These are phyloP conservation scores for Theropithecus gelada DNA, from an alignment of 2,113 vertebrate genomes.

Conservation along the genomic window DNA sequence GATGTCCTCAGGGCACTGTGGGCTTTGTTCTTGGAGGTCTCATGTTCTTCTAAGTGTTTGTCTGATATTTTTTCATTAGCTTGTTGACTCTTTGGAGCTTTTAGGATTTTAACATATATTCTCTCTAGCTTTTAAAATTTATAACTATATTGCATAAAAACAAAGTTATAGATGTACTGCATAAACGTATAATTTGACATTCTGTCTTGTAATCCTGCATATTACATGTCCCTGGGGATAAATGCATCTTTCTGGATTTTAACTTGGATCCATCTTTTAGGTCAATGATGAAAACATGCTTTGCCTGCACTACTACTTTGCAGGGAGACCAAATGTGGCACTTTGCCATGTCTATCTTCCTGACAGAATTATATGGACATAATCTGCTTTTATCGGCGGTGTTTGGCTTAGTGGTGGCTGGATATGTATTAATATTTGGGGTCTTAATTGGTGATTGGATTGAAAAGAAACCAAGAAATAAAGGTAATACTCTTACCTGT, in stretches of 20 bases:
- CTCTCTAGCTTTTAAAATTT: background rate
- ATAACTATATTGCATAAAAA: background rate
- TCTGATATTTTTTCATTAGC: background rate
- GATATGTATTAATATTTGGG: constrained; percentile 86
- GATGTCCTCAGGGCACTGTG: background rate
- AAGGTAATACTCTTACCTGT: constrained; percentile 77
- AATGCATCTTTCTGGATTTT: constrained; percentile 37
- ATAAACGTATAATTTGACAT: constrained; percentile 34
- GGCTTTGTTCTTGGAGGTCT: background rate
- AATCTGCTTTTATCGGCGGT: constrained; percentile 85
- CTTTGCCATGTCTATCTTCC: constrained; percentile 88
- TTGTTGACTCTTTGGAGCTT: constrained; percentile 7
- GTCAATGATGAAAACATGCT: background rate
- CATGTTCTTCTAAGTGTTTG: background rate
- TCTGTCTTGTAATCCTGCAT: background rate
- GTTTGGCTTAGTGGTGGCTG: constrained; percentile 86
- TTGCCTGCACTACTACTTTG: constrained; percentile 32
- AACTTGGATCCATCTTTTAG: background rate
- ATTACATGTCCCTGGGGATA: background rate
- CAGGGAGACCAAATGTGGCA: constrained; percentile 88
- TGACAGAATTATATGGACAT: constrained; percentile 84
- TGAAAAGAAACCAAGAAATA: constrained; percentile 88
- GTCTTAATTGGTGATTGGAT: constrained; percentile 89
- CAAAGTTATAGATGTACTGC: background rate
- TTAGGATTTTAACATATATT: constrained; percentile 15